Evolutionary conservation across 2,113 vertebrate genomes (phyloP), one percentile per base, ranked within the genome.

Genomic region (Xyrauchen texanus): DNA sequence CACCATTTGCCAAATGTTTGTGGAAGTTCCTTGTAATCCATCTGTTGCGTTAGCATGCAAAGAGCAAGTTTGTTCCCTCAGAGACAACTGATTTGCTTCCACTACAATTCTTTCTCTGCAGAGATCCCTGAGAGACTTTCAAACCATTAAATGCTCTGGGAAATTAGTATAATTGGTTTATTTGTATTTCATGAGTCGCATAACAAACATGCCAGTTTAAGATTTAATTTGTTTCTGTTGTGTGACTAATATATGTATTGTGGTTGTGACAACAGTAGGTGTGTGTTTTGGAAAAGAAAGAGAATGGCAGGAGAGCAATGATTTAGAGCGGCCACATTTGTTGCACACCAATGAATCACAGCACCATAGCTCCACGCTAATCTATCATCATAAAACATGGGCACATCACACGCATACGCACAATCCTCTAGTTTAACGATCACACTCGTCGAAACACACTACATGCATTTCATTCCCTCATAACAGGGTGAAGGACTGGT

Each of bases 161-260:
- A 86, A 86, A 87, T 86, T 85, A 87, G 85, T 85, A 21, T 83
- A 85, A 87, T 81, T 86, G 84, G 12, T 69, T 83, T 82, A 84
- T 88, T 86, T 85, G 75, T 79, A 58, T 80, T 77, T 47, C 52
- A 51, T n/a, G 55, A 75, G 65, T 81, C 64, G 66, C 65, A 70
- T 53, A 82, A 81, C 71, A 81, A 55, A 83, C 68, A 67, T 15
- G 47, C 55, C 55, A 34, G 3, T 34, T 34, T 34, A 34, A 34
- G 21, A 34, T 34, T 34, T 34, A 34, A 34, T 34, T 34, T 34
- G 21, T 34, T 34, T 68, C 73, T 73, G 72, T 53, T 83, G 62
- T 61, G 63, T 68, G 68, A 44, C 52, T 80, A 83, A 80, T 76
- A 70, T 47, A 45, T 76, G 53, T 58, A 76, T 69, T 61, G 21